These are phyloP conservation scores for Athrips mouffetella DNA, from an alignment of 2,888 invertebrate species.

Conservation along the genomic window DNA sequence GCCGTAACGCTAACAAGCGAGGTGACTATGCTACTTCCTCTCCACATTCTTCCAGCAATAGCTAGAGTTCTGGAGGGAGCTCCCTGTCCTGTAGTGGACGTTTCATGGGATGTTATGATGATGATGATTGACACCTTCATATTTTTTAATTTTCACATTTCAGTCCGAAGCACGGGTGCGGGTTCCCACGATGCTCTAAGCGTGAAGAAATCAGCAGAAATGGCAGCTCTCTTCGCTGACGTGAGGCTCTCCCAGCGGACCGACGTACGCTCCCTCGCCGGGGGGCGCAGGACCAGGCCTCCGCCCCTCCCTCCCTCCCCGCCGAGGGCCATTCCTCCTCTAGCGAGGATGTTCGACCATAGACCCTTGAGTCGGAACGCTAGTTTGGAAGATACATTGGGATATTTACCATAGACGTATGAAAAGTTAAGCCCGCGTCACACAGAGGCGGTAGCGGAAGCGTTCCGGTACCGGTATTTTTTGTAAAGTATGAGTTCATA, in stretches of 20 bases:
- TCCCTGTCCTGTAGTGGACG: too few relatives aligned
- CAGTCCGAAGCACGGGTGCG: constrained; percentile 72
- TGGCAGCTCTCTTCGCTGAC: constrained; percentile 90
- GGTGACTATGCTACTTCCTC: too few relatives aligned
- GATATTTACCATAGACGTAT: constrained; percentile 68
- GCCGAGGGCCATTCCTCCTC: constrained; percentile 36
- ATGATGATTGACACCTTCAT: too few relatives aligned
- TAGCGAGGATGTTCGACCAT: constrained; percentile 59
- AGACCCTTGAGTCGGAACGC: constrained; percentile 64
- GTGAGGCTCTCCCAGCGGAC: constrained; percentile 84
- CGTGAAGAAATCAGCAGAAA: constrained; percentile 92
- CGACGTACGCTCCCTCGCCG: constrained; percentile 73
- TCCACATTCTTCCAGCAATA: too few relatives aligned
- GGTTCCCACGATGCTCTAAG: constrained; percentile 85
- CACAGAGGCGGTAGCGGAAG: too few relatives aligned
- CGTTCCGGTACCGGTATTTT: too few relatives aligned
- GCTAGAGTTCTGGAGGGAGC: too few relatives aligned
- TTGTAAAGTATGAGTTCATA: too few relatives aligned
- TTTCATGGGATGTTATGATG: too few relatives aligned
- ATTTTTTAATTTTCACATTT: constrained; percentile 18
- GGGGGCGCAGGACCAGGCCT: constrained; percentile 41
- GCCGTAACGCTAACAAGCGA: too few relatives aligned
- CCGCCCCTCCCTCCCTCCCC: constrained; percentile 33
- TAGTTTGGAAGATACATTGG: constrained; percentile 81
- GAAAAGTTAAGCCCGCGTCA: too few relatives aligned